A percentile compares a stretch with the other conserved stretches of the same genome.
Conservation (phyloP, 1,140 invertebrate genomes). For the Calycopis cecrops region DNA sequence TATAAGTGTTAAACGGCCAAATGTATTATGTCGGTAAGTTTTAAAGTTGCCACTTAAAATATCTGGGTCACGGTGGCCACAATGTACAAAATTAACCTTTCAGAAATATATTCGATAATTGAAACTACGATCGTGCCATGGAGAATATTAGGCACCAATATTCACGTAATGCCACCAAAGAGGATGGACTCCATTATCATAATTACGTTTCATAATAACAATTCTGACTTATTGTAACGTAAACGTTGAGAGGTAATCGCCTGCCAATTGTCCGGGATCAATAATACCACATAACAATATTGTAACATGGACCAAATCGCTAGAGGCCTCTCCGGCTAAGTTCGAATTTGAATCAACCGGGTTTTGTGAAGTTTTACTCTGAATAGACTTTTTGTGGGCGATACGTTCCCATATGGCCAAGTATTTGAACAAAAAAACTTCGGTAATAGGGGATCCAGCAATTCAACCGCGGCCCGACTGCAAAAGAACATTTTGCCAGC, state of each 20-base stretch:
- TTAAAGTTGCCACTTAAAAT: too few relatives aligned
- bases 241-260: neutral
- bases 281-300: conserved; percentile 4
- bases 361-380: neutral
- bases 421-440: conserved; percentile 11
- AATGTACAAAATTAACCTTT: too few relatives aligned
- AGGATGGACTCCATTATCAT: conserved; percentile 3
- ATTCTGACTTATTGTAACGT: conserved; percentile 1
- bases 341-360: conserved; percentile 6
- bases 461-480: neutral
- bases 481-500: neutral
- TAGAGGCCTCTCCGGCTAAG: neutral
- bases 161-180: neutral
- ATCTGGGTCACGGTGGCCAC: too few relatives aligned
- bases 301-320: neutral
- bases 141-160: conserved; percentile 1
- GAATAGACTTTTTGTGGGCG: conserved; percentile 1
- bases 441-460: neutral
- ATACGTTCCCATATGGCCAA: conserved; percentile 4
- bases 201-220: conserved; percentile 1
- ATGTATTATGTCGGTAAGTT: too few relatives aligned
- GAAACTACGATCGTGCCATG: conserved; percentile 7
- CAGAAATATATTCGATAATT: neutral
- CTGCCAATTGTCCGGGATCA: neutral
- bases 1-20: too few relatives aligned